Percentiles rank a stretch among this genome's conserved stretches.
Conservation (phyloP, 1,140 invertebrate species). For the Penaeus japonicus region DNA sequence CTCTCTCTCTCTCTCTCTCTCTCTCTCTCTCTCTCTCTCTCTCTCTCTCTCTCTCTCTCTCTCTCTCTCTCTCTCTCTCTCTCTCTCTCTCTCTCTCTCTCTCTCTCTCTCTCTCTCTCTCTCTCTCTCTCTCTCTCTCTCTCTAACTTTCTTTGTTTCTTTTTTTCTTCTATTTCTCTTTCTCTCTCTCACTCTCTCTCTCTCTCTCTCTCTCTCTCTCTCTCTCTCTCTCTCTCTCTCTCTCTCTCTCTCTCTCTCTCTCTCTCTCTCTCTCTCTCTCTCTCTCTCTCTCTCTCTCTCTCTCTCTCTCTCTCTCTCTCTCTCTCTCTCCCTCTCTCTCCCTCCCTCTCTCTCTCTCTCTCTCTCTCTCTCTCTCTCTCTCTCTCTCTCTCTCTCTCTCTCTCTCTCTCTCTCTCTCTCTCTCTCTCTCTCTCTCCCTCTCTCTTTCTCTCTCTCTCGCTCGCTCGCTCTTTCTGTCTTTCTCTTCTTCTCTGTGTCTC, state of each 20-base stretch:
- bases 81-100: too few species aligned
- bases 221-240: neutral
- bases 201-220: slow-evolving; percentile 31
- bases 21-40: neutral
- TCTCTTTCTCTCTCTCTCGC: neutral
- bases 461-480: neutral
- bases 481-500: slow-evolving; percentile 24
- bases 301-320: slow-evolving; percentile 34
- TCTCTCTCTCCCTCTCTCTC: slow-evolving; percentile 29
- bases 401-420: neutral
- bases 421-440: slow-evolving; percentile 8
- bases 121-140: neutral
- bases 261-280: neutral
- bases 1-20: neutral
- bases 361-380: neutral
- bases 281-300: slow-evolving; percentile 35
- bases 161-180: too few species aligned
- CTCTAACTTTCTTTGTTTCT: too few species aligned
- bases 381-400: neutral
- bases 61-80: too few species aligned
- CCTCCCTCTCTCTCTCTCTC: slow-evolving; percentile 20
- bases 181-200: slow-evolving; percentile 16
- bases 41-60: neutral
- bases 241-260: neutral
- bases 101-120: too few species aligned